Conservation (phyloP, 2,888 invertebrate species). For the Latrodectus elegans region DNA sequence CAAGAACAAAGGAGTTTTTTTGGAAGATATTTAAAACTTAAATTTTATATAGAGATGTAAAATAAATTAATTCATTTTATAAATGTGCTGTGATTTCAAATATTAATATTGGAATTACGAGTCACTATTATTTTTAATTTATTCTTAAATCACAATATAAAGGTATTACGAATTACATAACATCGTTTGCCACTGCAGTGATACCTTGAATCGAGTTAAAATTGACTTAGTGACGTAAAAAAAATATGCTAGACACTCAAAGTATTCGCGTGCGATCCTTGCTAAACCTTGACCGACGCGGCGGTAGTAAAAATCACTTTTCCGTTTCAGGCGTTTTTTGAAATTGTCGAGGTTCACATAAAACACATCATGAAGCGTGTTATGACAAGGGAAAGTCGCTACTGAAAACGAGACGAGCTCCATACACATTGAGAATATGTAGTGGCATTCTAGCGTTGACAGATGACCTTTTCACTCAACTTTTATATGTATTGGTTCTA, state of each 20-base stretch:
- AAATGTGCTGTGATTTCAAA: too few relatives aligned
- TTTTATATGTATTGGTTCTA: conserved; percentile 13
- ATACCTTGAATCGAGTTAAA: conserved; percentile 3
- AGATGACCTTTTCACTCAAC: conserved; percentile 59
- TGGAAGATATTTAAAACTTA: too few relatives aligned
- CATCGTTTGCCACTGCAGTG: background rate
- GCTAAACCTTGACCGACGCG: conserved; percentile 58
- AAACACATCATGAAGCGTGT: conserved; percentile 58
- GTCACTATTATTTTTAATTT: too few relatives aligned
- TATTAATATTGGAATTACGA: too few relatives aligned
- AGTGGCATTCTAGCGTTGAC: conserved; percentile 41
- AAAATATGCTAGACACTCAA: conserved; percentile 4
- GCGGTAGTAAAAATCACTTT: conserved; percentile 26
- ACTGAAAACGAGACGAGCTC: conserved; percentile 14
- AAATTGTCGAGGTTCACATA: conserved; percentile 38
- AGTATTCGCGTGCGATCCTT: conserved; percentile 15
- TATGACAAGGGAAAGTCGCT: conserved; percentile 42
- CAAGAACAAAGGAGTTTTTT: too few relatives aligned
- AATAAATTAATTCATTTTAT: too few relatives aligned
- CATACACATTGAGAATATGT: conserved; percentile 10
- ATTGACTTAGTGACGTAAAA: background rate
- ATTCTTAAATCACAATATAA: too few relatives aligned
- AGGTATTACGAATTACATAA: too few relatives aligned
- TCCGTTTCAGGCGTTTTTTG: conserved; percentile 5
- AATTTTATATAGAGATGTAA: too few relatives aligned